Conservation (phyloP, 2,113 vertebrate species). For the Jacana jacana region DNA sequence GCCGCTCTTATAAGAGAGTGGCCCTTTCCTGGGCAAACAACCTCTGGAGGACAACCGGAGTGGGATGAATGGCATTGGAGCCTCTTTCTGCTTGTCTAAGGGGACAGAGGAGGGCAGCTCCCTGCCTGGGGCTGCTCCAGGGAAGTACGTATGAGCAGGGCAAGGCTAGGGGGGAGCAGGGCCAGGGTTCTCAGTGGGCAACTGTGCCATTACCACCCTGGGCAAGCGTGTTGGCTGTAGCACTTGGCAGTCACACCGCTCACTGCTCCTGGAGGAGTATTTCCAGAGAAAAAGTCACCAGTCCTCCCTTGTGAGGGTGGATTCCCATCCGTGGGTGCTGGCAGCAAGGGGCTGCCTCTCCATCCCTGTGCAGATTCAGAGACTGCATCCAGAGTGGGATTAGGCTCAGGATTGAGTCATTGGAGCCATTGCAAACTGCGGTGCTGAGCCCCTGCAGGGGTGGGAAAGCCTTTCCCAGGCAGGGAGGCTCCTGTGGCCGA, state of each 20-base stretch:
- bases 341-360: background rate
- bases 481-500: background rate
- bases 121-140: background rate
- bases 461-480: background rate
- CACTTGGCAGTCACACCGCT: background rate
- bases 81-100: background rate
- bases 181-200: background rate
- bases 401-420: background rate
- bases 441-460: background rate
- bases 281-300: background rate
- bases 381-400: background rate
- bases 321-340: background rate
- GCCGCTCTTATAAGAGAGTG: background rate
- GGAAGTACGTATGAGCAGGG: background rate
- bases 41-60: background rate
- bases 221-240: rapidly evolving
- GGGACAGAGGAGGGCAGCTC: background rate
- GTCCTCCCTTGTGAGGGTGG: background rate
- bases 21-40: background rate
- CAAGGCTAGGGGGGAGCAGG: background rate
- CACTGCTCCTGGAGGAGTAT: background rate
- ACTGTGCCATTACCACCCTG: background rate
- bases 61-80: background rate
- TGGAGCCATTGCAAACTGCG: rapidly evolving
- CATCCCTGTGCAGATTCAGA: background rate